These are phyloP conservation scores for Ditylenchus dipsaci DNA, from an alignment of 1,140 invertebrate species.

Conservation along the genomic window DNA sequence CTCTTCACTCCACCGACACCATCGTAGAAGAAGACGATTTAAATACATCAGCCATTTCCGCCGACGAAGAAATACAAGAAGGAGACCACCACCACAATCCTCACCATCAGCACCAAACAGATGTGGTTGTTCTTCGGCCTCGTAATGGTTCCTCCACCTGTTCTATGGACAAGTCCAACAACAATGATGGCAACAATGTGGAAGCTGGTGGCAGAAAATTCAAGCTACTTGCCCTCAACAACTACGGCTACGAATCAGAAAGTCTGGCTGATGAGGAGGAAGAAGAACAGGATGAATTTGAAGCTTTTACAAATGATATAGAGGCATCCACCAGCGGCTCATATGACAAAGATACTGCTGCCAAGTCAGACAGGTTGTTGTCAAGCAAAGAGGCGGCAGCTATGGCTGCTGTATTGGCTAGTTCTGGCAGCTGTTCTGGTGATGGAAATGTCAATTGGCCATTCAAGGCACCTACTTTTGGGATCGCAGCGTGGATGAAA, in stretches of 20 bases:
- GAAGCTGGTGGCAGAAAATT: conserved; percentile 41
- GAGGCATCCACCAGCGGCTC: background rate
- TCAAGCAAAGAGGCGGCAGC: conserved; percentile 10
- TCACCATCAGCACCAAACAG: too few relatives aligned
- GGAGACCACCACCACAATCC: too few relatives aligned
- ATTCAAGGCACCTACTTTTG: too few relatives aligned
- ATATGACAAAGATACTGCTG: background rate
- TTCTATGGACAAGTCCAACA: too few relatives aligned
- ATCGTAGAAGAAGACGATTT: conserved; percentile 9
- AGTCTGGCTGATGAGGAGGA: background rate
- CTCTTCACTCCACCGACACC: conserved; percentile 6
- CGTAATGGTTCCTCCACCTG: background rate
- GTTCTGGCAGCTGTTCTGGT: background rate
- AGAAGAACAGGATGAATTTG: background rate
- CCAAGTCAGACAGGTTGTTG: background rate
- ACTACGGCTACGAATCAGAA: background rate
- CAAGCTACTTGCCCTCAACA: conserved; percentile 4
- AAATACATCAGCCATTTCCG: background rate
- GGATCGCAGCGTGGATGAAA: too few relatives aligned
- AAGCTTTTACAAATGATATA: background rate
- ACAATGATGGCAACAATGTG: conserved; percentile 25
- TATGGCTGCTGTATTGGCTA: conserved; percentile 10
- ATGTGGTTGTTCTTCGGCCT: background rate
- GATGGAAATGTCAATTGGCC: background rate
- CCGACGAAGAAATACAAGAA: background rate